Base-by-base conservation (phyloP, 2,113 vertebrate genomes). In the Shinisaurus crocodilurus region DNA sequence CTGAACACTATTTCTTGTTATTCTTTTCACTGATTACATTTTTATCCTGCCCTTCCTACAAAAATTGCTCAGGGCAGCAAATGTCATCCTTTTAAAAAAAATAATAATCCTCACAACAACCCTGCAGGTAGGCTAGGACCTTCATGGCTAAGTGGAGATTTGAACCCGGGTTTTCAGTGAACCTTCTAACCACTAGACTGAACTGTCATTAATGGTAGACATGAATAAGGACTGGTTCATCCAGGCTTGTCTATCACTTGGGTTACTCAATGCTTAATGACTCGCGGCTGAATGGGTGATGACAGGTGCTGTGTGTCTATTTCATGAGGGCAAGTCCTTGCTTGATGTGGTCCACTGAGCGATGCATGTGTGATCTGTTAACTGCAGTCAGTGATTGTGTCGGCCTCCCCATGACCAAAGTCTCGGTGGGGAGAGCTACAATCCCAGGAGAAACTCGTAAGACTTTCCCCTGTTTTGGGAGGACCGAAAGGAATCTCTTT, bases 401-500 rank as follows among this genome's bases (percentile, higher is more conserved):
- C 40, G n/a, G 23, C 3, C 48, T 16, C 8, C 25, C 4, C 18
- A 34, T 74, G 69, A 16, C 50, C 3, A 27, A 86, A 27, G 20
- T 40, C 34, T 60, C 23, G 13, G 6, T 72, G 80, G 1, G 13
- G 2, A 27, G 34, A 57, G 48, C 40, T 80, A 20, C 0, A 12
- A 13, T 72, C 9, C 6, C 3, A 12, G 1, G 1, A 32, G 29
- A 23, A 82, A 70, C 20, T 90, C 50, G 29, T 0, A 1, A 37
- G 84, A 83, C 82, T 16, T 75, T 91, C 85, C 32, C 82, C 70
- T n/a, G 57, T 50, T 48, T 37, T 83, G 79, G 27, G 82, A 83
- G 76, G 90, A 3, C 8, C 25, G 65, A 54, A 88, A 70, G 8
- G 74, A 10, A 1, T 57, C 32, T 0, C 1, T 86, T 8, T 27